Evolutionary conservation across 2,888 invertebrate species (phyloP).

Genomic region (Oscheius myriophilus): DNA sequence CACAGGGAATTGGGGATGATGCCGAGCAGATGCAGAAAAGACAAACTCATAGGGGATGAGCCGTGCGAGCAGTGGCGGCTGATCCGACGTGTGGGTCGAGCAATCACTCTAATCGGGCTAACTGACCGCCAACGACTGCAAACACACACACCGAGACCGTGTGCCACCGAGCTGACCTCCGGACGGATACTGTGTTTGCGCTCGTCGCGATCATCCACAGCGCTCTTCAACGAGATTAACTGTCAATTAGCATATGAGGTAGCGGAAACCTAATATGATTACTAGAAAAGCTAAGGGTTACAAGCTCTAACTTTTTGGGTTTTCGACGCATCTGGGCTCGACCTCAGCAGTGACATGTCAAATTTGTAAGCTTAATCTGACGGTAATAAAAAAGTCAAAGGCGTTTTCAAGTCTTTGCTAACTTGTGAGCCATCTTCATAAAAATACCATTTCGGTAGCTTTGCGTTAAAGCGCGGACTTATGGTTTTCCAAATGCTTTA

Average conservation of each 20-base stretch:
- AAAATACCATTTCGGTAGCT: too few species aligned
- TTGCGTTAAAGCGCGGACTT: too few species aligned
- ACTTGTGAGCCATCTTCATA: too few species aligned
- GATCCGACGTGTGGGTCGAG: slow-evolving; percentile 23
- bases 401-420: too few species aligned
- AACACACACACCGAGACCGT: slow-evolving; percentile 24
- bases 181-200: slow-evolving; percentile 23
- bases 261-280: background rate
- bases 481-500: too few species aligned
- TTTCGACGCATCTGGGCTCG: too few species aligned
- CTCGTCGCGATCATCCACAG: slow-evolving; percentile 26
- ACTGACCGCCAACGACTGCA: slow-evolving; percentile 30
- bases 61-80: slow-evolving; percentile 4
- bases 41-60: slow-evolving; percentile 26
- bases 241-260: slow-evolving; percentile 21
- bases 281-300: too few species aligned
- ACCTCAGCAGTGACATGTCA: too few species aligned
- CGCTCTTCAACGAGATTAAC: slow-evolving; percentile 23
- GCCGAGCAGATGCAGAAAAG: slow-evolving; percentile 9
- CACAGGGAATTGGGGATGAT: too few species aligned
- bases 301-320: too few species aligned
- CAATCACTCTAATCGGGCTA: slow-evolving; percentile 29
- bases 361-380: too few species aligned
- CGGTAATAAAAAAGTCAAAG: too few species aligned
- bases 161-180: slow-evolving; percentile 23